Evolutionary conservation across 2,797 vertebrate genomes (phyloP), one percentile per base, ranked within the genome.

Genomic region (Nothura maculosa): DNA sequence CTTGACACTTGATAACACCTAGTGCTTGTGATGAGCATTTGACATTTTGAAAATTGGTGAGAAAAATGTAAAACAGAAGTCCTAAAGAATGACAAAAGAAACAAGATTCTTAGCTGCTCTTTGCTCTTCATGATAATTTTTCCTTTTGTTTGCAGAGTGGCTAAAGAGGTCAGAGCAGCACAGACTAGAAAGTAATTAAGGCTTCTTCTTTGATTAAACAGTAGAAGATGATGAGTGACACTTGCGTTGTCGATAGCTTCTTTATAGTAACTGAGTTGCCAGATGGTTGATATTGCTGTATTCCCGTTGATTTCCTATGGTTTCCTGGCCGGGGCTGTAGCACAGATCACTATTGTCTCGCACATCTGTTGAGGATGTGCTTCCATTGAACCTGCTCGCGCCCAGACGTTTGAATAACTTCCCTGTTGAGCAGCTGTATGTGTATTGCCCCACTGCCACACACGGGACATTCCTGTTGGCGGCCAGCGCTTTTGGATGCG

Each of bases 201-300:
- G 54, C 73, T 85, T 94, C 91, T 89, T 88, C 1, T 8, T 94
- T 93, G 95, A 96, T 97, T 94, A 94, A 94, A 83, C 70, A 82
- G 70, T 79, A 89, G 32, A 83, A 79, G 82, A 15, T 89, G 61
- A 80, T 70, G 83, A 87, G 66, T 92, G 80, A 93, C 82, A 94
- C 89, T 94, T 95, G 32, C 66, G 34, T 94, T 96, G 87, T 73
- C 80, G 89, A 72, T 64, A 62, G 57, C 61, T 67, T 89, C 92
- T 85, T 85, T 78, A 81, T 76, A 50, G n/a, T 77, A 62, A 80
- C 89, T 94, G 87, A 94, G 95, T 95, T 91, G 84, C 94, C 45
- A 66, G 69, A 84, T 96, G 58, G 92, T 94, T 4, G 50, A 80
- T 61, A 80, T 42, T 96, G 85, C 91, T 92, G 73, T 94, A 93